Evolutionary conservation across 2,888 invertebrate genomes (phyloP), one percentile per base, ranked within the genome.

Genomic region (Coenonympha arcania): DNA sequence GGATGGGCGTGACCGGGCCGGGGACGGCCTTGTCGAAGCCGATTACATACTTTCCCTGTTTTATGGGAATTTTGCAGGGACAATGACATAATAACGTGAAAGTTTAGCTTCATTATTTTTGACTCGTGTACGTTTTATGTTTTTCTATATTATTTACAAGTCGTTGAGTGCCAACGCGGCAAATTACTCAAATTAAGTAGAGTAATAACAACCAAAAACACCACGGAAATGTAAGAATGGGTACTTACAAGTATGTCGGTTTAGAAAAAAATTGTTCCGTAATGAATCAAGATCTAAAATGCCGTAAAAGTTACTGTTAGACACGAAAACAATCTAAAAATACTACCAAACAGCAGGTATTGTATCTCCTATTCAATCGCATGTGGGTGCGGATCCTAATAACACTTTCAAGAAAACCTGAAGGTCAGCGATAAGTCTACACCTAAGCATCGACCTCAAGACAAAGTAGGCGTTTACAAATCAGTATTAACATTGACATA

Each of bases 31-130:
- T 63, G 63, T 61, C 59, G 71, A 69, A 71, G 67, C 41, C 74
- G 70, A 79, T 80, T 76, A 76, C 68, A 76, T 71, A 82, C 84
- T 85, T 85, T 84, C 84, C 83, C 82, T 77, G 82, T 81, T 83
- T 82, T 81, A 80, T 83, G 79, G 76, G 76, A 83, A 79, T 73
- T 70, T 72, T 67, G 69, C 68, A 71, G 74, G 71, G 70, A 72
- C 65, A 69, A 67, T 76, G 66, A 73, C 64, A 71, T 70, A 75
- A 77, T 59, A 56, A 55, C 58, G 61, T 62, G 62, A 63, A 61
- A 60, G 56, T 49, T 31, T 24, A 34, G 34, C 18, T 33, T n/a
- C 9, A 18, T 28, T 28, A 41, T 28, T 24, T 22, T 15, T 15
- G 22, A 39, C 8, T 33, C 31, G 15, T 33, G 15, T 39, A 15